Evolutionary conservation across 1,140 invertebrate genomes (phyloP).

Genomic region (Drosophila ambigua): DNA sequence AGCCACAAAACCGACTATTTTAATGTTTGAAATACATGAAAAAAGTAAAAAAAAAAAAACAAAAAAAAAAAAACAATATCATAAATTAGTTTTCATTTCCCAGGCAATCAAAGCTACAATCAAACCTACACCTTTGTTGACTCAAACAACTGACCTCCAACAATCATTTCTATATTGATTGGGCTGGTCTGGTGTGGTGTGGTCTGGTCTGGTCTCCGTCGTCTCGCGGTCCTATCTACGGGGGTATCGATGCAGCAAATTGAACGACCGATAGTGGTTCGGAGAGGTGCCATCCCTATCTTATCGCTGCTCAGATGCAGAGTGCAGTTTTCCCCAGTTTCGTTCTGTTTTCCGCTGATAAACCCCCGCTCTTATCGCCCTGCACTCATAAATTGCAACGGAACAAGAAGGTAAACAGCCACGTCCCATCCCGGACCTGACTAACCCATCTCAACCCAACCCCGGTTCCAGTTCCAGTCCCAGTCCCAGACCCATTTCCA

Average conservation of each 20-base stretch:
- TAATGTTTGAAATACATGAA: slow-evolving; percentile 83
- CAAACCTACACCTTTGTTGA: too few relatives aligned
- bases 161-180: slow-evolving; percentile 79
- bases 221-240: slow-evolving; percentile 8
- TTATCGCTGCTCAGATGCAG: slow-evolving; percentile 73
- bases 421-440: slow-evolving; percentile 39
- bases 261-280: slow-evolving; percentile 51
- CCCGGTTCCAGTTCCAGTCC: slow-evolving; percentile 2
- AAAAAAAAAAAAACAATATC: slow-evolving; percentile 1
- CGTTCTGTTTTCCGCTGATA: slow-evolving; percentile 40
- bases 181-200: slow-evolving; percentile 42
- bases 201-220: slow-evolving; percentile 17
- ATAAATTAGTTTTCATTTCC: slow-evolving; percentile 63
- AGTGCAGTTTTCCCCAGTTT: slow-evolving; percentile 63
- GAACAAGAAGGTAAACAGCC: slow-evolving; percentile 74
- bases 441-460: slow-evolving; percentile 53
- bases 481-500: slow-evolving; percentile 7
- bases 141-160: slow-evolving; percentile 81
- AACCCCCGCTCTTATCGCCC: slow-evolving; percentile 52
- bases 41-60: slow-evolving; percentile 54
- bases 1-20: slow-evolving; percentile 76
- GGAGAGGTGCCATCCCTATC: slow-evolving; percentile 59
- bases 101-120: slow-evolving; percentile 43
- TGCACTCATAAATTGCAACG: slow-evolving; percentile 80
- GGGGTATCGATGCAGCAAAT: slow-evolving; percentile 44